These are phyloP conservation scores for Gila orcuttii DNA, from an alignment of 2,113 vertebrate genomes.

Conservation along the genomic window DNA sequence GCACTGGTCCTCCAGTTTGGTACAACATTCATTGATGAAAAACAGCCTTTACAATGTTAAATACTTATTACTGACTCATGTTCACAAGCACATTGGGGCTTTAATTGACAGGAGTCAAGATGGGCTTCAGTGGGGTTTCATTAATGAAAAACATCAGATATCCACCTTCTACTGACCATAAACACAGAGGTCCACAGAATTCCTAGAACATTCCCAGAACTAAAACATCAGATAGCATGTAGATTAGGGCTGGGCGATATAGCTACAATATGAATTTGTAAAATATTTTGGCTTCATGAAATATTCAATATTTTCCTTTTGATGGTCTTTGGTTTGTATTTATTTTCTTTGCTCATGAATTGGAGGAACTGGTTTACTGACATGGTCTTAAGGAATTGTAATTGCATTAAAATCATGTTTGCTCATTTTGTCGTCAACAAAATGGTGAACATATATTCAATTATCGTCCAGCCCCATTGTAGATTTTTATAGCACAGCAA, in stretches of 20 bases:
- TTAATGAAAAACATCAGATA: background rate
- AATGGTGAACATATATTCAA: background rate
- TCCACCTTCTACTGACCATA: background rate
- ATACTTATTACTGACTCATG: slow-evolving; percentile 3
- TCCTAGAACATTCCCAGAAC: background rate
- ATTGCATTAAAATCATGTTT: background rate
- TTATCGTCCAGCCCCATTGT: background rate
- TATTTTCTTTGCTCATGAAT: background rate
- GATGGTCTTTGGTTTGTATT: background rate
- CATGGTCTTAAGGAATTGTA: background rate
- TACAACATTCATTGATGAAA: background rate
- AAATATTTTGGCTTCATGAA: background rate
- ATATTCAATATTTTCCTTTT: background rate
- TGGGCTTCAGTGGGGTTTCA: background rate
- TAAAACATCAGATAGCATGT: background rate
- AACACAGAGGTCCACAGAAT: background rate
- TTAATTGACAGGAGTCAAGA: background rate
- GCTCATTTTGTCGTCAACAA: background rate
- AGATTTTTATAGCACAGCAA: slow-evolving; percentile 21
- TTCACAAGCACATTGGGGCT: slow-evolving; percentile 5
- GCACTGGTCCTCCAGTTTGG: background rate
- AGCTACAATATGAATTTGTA: background rate
- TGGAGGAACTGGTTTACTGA: background rate
- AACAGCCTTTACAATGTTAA: background rate
- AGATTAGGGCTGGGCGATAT: slow-evolving; percentile 7